Base-by-base conservation (phyloP, 2,888 invertebrate species). In the Tenthredo livida region DNA sequence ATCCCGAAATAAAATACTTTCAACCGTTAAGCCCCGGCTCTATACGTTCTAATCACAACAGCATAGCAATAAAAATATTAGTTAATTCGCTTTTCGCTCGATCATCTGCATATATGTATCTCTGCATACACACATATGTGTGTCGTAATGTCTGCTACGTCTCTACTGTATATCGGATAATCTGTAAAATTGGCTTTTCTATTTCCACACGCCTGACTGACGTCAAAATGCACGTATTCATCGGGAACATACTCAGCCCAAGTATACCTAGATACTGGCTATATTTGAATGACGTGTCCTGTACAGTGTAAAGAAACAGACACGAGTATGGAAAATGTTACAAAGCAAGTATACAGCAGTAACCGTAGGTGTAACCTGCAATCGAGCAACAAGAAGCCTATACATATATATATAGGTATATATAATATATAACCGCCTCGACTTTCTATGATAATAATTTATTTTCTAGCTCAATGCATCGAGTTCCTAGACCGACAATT, bases 401-500 rank as follows among this genome's bases (percentile, higher is more conserved):
- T 47, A 15, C 12, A 15, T 47, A 33, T 4, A 33, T 33, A 33
- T 33, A 33, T 33, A 4, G 2, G 4, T 33, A 33, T 33, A 33
- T 33, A 37, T 37, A 37, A 37, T 37, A 37, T 37, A 47, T 47
- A 47, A 47, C 47, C 50, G 47, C 33, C n/a, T 33, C 43, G 7
- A 77, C 84, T 67, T 78, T 85, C 84, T 85, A 85, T 77, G 50
- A 54, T 73, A 86, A 84, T 84, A 84, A 84, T 78, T 86, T 67
- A 87, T 86, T 87, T 88, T 75, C 85, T 88, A 75, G 85, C 85
- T 83, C 65, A 78, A 78, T 84, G 65, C 61, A 73, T 80, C 70
- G 70, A 82, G 85, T 84, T 83, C 85, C 77, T 85, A 70, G 85
- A 86, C 86, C 85, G 85, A 83, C 85, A 86, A 87, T 88, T 87